Conservation (phyloP, 1,140 invertebrate genomes). For the Lasioglossum albipes region DNA sequence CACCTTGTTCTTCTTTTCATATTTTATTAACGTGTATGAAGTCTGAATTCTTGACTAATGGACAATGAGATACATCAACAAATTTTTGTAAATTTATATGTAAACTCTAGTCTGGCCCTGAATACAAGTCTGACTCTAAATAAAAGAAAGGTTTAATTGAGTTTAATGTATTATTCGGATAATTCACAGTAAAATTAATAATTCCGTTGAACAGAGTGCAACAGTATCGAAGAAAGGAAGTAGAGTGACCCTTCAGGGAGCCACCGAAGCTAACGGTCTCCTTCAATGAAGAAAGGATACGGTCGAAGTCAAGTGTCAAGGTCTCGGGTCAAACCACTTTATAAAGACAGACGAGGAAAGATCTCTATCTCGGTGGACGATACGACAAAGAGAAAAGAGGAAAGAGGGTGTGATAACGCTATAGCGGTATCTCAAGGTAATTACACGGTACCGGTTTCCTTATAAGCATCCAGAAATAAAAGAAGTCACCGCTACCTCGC, state of each 20-base stretch:
- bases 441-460: slow-evolving; percentile 50
- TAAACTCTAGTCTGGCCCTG: no score
- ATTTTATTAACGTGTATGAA: no score
- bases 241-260: not conserved
- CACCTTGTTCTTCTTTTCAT: no score
- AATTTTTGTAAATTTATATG: no score
- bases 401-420: slow-evolving; percentile 39
- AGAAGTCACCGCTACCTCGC: not conserved
- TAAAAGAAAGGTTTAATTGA: no score
- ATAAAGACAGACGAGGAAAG: slow-evolving; percentile 41
- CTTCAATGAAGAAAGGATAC: slow-evolving; percentile 28
- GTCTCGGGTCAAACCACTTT: slow-evolving; percentile 44
- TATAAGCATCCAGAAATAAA: slow-evolving; percentile 31
- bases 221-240: slow-evolving; percentile 8
- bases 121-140: no score
- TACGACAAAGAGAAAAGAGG: slow-evolving; percentile 35
- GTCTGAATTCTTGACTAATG: no score
- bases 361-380: slow-evolving; percentile 30
- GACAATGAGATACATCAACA: no score
- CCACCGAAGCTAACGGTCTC: slow-evolving; percentile 19
- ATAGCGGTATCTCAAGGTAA: slow-evolving; percentile 48
- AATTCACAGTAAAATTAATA: no score
- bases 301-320: slow-evolving; percentile 42
- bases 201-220: not conserved
- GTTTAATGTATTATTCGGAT: no score